Base-by-base conservation (phyloP, 2,888 invertebrate genomes). In the Hirtodrosophila trivittata region DNA sequence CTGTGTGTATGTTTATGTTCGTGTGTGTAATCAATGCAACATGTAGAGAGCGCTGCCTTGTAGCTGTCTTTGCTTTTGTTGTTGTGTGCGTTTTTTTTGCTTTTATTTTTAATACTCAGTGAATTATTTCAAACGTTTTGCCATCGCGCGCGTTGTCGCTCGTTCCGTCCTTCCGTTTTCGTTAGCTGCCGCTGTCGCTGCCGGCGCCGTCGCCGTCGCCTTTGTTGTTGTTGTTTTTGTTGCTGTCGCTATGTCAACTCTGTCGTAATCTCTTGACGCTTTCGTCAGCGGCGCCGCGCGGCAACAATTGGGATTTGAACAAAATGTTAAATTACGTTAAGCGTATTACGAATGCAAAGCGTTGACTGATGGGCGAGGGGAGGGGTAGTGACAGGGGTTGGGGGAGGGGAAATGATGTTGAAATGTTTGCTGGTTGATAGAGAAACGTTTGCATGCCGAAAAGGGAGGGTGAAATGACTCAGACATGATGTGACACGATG, bases 1-100 rank as follows among this genome's bases (percentile, higher is more conserved):
- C 9, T 45, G 13, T 41, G 41, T 63, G 33, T 50, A 14, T 33
- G 10, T 62, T 39, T 54, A 32, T 59, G 62, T 66, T 52, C 59
- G 37, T 64, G 66, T 88, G 75, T 86, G 88, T 83, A 88, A 89
- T 89, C 89, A 90, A 89, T 90, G 90, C 89, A 90, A 89, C 89
- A 89, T 89, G 88, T 89, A 88, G 82, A 77, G 63, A 76, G 77
- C 54, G 58, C 51, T 28, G 8, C 26, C 57, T 41, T 57, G 43
- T 35, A 33, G 51, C 47, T 66, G 54, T 59, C 49, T 26, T 54
- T 47, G 21, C 37, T 37, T 46, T 64, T 52, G 60, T 52, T 42
- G 67, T 32, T 57, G 60, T 55, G 39, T 60, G 42, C 37, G 39
- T 32, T 52, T 73, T 59, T 10, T 21, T 62, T 72, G 56, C 49